Conservation (phyloP, 2,888 invertebrate genomes). For the Ornithoptera priamus region DNA sequence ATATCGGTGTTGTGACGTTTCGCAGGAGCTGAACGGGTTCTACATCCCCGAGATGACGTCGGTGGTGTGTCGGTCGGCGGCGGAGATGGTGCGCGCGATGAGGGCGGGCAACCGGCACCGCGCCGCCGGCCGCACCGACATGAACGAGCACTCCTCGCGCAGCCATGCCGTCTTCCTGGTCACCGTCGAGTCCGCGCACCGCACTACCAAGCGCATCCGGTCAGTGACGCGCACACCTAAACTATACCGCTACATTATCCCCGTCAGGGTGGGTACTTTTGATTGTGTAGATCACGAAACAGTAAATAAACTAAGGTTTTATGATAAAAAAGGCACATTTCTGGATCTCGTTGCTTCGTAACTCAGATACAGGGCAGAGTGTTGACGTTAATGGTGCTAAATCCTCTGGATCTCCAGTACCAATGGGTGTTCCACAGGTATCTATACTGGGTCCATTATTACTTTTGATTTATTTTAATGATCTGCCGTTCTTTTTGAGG, state of each 20-base stretch:
- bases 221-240: constrained; percentile 37
- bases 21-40: constrained; percentile 85
- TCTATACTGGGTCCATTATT: too few species aligned
- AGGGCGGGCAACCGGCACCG: constrained; percentile 94
- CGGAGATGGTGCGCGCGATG: constrained; percentile 97
- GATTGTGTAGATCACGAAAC: background rate
- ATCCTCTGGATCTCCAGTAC: too few species aligned
- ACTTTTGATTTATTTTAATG: too few species aligned
- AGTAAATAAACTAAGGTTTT: too few species aligned
- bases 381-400: too few species aligned
- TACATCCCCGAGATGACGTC: constrained; percentile 97
- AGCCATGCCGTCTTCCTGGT: constrained; percentile 99
- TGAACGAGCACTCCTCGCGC: constrained; percentile 99
- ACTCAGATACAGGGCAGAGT: too few species aligned
- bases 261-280: background rate
- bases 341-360: too few species aligned
- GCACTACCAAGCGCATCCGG: constrained; percentile 69
- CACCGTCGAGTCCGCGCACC: constrained; percentile 91
- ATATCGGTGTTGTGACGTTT: background rate
- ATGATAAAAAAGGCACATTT: too few species aligned
- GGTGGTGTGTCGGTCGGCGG: constrained; percentile 95
- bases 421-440: too few species aligned
- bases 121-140: constrained; percentile 96
- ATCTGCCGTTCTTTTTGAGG: too few species aligned
- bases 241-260: background rate